Base-by-base conservation (phyloP, 2,888 invertebrate species). In the Drosophila anomelani region DNA sequence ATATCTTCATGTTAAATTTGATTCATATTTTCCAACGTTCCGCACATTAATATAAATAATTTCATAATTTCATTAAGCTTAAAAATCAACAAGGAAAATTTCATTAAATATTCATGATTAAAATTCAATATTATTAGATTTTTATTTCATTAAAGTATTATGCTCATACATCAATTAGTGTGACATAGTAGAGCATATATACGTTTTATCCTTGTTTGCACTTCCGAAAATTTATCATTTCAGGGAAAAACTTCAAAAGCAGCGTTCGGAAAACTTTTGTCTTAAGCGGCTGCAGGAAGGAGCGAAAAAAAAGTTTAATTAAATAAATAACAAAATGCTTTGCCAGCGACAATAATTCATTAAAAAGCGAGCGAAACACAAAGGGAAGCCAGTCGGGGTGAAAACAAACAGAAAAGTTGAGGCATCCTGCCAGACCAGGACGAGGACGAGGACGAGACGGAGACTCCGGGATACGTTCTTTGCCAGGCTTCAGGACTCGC, bases 271-370 rank as follows among this genome's bases (percentile, higher is more conserved):
- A 75, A 74, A 80, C 77, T 88, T 88, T 88, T 84, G 69, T 78
- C 46, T 66, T 64, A 51, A 54, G 44, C 46, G 54, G 53, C 51
- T 58, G 29, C 63, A 46, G 44, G 41, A 54, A 72, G 58, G 62
- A 70, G 70, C 51, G 39, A 70, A 75, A 84, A 88, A 84, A 89
- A 86, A 88, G 80, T 87, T 74, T 83, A 88, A 88, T 87, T 88
- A 87, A 88, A 89, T 89, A 88, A 89, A 87, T 87, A 89, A 86
- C 78, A 83, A 80, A 89, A 85, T 84, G 77, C 88, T 84, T 88
- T 81, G 77, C 62, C 71, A 77, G 73, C 72, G 78, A 74, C 75
- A 81, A 84, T 75, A 87, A 78, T 54, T 72, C 69, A 64, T 51
- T 47, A 75, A 64, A 61, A 70, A 32, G 57, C 36, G 46, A 58